Evolutionary conservation across 2,113 vertebrate species (phyloP).

Genomic region (Chaetodon auriga): DNA sequence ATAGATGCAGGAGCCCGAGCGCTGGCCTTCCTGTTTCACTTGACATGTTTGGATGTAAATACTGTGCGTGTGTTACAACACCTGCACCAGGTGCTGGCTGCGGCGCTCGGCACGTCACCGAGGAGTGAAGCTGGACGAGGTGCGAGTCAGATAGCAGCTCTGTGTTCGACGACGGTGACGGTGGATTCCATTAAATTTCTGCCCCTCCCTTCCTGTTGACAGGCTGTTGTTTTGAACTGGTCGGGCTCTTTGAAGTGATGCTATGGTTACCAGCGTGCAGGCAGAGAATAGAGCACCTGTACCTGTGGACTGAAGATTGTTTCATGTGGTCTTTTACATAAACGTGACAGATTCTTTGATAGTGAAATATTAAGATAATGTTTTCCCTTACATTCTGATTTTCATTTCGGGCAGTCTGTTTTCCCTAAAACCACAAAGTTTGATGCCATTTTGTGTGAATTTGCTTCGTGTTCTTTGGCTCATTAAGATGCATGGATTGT

Average conservation of each 20-base stretch:
- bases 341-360: background rate
- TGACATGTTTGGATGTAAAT: constrained; percentile 23
- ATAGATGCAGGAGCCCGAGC: constrained; percentile 1
- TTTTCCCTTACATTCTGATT: too few relatives aligned
- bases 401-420: too few relatives aligned
- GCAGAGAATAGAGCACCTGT: background rate
- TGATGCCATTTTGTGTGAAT: too few relatives aligned
- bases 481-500: constrained; percentile 6
- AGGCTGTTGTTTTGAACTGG: constrained; percentile 37
- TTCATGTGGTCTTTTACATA: background rate
- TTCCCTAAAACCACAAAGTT: background rate
- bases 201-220: constrained; percentile 25
- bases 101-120: constrained; percentile 50
- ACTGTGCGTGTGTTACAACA: constrained; percentile 1
- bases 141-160: background rate
- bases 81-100: background rate
- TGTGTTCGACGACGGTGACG: constrained; percentile 14
- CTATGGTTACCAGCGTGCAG: constrained; percentile 24
- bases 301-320: background rate
- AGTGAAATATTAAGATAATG: too few relatives aligned
- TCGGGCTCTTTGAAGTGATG: constrained; percentile 48
- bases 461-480: background rate
- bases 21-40: constrained; percentile 9
- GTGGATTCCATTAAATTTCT: constrained; percentile 18
- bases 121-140: background rate